Percentiles rank a stretch among this genome's conserved stretches.
These are phyloP conservation scores for Ornithorhynchus anatinus DNA, from an alignment of 2,113 vertebrate genomes.

Conservation along the genomic window DNA sequence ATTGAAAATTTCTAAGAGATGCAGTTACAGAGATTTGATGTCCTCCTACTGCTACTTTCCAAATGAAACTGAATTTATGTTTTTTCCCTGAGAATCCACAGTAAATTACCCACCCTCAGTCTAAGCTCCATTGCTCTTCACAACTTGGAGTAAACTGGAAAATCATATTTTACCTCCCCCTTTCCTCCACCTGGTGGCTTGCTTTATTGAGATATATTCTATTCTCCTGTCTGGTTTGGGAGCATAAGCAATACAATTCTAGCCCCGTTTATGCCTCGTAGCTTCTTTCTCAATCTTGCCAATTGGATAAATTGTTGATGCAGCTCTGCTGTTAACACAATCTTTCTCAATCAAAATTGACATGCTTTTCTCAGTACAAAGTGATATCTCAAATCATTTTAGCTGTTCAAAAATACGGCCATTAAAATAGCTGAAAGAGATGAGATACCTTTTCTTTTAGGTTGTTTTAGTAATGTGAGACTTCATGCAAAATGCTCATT, in stretches of 20 bases:
- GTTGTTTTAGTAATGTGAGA: no score
- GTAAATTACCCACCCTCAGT: neutral
- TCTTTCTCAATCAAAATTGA: neutral
- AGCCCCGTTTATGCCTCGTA: neutral
- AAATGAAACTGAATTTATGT: neutral
- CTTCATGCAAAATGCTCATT: no score
- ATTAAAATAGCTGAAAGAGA: no score
- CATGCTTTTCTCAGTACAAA: no score
- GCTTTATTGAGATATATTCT: neutral
- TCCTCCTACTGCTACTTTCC: neutral
- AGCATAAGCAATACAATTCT: neutral
- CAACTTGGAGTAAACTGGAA: slow-evolving; percentile 1
- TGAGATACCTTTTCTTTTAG: no score
- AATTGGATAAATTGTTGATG: no score
- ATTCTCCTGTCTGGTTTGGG: neutral
- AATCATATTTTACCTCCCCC: neutral
- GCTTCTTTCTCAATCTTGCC: neutral
- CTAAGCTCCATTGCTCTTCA: neutral
- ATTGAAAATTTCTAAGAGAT: neutral
- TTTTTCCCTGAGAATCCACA: neutral
- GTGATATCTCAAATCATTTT: no score
- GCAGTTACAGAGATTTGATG: neutral
- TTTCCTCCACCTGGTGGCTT: neutral
- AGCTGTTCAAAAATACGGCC: no score
- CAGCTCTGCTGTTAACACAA: neutral